Conservation (phyloP, 2,888 invertebrate species). For the Tinea trinotella region DNA sequence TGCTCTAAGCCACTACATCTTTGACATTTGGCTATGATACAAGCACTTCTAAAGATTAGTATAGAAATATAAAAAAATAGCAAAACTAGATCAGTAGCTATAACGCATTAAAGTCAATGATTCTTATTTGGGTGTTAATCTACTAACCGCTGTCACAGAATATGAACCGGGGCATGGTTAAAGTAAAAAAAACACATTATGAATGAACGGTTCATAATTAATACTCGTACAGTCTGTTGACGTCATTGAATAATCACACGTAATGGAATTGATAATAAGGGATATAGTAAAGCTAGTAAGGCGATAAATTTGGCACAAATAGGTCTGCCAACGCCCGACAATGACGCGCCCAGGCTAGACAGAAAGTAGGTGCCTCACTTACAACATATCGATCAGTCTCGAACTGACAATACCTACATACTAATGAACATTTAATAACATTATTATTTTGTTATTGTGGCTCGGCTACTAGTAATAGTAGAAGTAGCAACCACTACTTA, state of each 20-base stretch:
- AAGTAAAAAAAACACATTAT: neutral
- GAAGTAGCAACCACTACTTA: no score
- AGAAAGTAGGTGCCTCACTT: slow-evolving; percentile 24
- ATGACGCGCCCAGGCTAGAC: slow-evolving; percentile 29
- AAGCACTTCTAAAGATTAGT: no score
- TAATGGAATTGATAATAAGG: slow-evolving; percentile 3
- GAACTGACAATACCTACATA: neutral
- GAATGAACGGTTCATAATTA: slow-evolving; percentile 2
- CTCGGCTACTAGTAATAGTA: no score
- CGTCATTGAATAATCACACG: slow-evolving; percentile 11
- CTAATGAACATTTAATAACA: neutral
- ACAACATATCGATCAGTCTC: slow-evolving; percentile 7
- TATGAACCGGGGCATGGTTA: slow-evolving; percentile 1
- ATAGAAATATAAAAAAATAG: no score
- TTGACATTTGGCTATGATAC: no score
- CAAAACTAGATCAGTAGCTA: no score
- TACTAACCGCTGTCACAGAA: neutral
- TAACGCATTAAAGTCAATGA: no score
- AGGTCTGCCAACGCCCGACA: slow-evolving; percentile 29
- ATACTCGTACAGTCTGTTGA: slow-evolving; percentile 4
- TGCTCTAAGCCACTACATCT: no score
- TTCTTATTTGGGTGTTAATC: neutral
- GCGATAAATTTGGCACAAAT: slow-evolving; percentile 20
- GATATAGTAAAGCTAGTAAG: slow-evolving; percentile 1
- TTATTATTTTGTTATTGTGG: no score